Conservation (phyloP, 2,797 vertebrate genomes). For the Ceryle rudis region DNA sequence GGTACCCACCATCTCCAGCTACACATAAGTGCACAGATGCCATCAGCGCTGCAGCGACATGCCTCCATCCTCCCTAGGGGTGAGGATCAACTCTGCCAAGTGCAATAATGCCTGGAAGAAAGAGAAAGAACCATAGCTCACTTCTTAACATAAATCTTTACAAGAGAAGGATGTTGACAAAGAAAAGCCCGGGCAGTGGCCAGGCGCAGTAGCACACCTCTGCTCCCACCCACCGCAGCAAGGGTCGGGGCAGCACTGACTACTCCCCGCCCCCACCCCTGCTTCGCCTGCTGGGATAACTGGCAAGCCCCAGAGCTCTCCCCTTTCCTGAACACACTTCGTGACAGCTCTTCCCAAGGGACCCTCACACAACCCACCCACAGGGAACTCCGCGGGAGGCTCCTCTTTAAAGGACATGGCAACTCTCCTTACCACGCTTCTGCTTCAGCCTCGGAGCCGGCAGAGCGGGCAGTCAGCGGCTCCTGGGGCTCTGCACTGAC, state of each 20-base stretch:
- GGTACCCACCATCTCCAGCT: not conserved
- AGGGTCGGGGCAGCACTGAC: not conserved
- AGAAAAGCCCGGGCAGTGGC: not conserved
- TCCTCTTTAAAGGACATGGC: fast-evolving
- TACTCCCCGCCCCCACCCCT: not conserved
- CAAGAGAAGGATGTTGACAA: not conserved
- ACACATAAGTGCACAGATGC: fast-evolving
- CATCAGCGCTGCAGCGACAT: not conserved
- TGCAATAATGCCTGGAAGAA: not conserved
- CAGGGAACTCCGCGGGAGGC: not conserved
- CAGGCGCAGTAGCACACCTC: not conserved
- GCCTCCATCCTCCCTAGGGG: not conserved
- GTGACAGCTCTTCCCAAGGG: not conserved
- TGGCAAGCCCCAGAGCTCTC: not conserved
- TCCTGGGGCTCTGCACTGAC: not conserved
- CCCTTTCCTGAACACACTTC: not conserved
- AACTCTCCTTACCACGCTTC: not conserved
- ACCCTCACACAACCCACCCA: not conserved
- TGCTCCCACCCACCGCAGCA: not conserved
- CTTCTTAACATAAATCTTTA: not conserved
- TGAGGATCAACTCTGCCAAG: not conserved
- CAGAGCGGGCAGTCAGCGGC: not conserved
- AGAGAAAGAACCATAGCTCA: not conserved
- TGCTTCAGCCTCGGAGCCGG: not conserved
- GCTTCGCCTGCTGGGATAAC: not conserved